Conservation (phyloP, 2,888 invertebrate genomes). For the Noctuana brunneofusca region DNA sequence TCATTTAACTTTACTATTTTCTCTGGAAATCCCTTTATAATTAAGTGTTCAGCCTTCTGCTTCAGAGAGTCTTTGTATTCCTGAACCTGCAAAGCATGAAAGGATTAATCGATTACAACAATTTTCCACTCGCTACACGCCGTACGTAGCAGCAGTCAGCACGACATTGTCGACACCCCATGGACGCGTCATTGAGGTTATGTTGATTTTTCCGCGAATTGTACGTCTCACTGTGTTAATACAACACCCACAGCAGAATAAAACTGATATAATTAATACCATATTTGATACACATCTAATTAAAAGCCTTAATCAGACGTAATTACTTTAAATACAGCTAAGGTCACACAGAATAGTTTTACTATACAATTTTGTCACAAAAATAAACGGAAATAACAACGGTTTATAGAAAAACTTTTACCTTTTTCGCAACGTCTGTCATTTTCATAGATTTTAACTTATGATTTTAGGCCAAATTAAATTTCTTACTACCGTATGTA, state of each 20-base stretch:
- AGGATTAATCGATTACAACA: slow-evolving; percentile 33
- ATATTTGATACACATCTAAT: not conserved
- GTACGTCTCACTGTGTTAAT: slow-evolving; percentile 28
- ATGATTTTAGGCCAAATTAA: slow-evolving; percentile 37
- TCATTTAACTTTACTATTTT: slow-evolving; percentile 96
- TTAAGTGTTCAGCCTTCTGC: slow-evolving; percentile 93
- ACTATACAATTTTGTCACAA: slow-evolving; percentile 8
- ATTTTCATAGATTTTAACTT: slow-evolving; percentile 52
- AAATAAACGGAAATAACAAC: slow-evolving; percentile 18
- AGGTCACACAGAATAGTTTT: slow-evolving; percentile 26
- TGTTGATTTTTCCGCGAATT: slow-evolving; percentile 41
- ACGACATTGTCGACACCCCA: slow-evolving; percentile 40
- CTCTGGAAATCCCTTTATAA: slow-evolving; percentile 95
- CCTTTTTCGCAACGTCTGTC: slow-evolving; percentile 78
- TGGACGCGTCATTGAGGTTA: slow-evolving; percentile 48
- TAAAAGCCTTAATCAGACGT: not conserved
- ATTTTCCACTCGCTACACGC: slow-evolving; percentile 18
- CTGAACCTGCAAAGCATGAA: slow-evolving; percentile 85
- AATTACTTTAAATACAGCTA: slow-evolving; percentile 17
- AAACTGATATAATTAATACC: not conserved
- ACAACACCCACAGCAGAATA: not conserved
- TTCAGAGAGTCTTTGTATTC: slow-evolving; percentile 95
- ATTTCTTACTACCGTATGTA: slow-evolving; percentile 40
- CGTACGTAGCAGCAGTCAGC: slow-evolving; percentile 13
- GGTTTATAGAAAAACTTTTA: slow-evolving; percentile 40